Evolutionary conservation across 2,113 vertebrate genomes (phyloP), one percentile per base, ranked within the genome.

Genomic region (Sorex fumeus): DNA sequence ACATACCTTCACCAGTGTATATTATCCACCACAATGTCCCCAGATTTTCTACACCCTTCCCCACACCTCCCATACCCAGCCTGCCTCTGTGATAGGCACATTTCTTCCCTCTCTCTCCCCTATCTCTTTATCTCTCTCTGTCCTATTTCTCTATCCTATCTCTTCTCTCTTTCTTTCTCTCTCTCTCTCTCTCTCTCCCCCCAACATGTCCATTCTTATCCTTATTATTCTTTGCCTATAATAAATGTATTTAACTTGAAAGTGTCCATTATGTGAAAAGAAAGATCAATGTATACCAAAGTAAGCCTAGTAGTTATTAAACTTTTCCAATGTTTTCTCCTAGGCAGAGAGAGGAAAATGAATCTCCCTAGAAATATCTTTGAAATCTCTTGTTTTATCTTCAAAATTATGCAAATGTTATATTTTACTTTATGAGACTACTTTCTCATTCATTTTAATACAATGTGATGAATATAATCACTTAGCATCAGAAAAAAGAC

Each of bases 361-460:
- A 34, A 4, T 60, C 28, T 82, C 74, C 47, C 32, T 67, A 60
- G 13, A 93, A 88, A 40, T 81, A 77, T 91, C 19, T 92, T 64
- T 83, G 71, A 75, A 71, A 25, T 79, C 21, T 88, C 40, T 75
- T 82, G n/a, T 88, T 79, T 93, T 74, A 62, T 81, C 15, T 72
- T 76, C 30, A 91, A 90, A 78, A 64, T 88, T 88, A 83, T 84
- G 43, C 50, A 93, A 94, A 72, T 13, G 1, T 15, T 92, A 12
- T 67, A 57, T 21, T 84, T 92, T 87, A 71, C 28, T 67, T 21
- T 30, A 40, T 32, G 74, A 84, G 40, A 2, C 40, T 72, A 2
- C 40, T 72, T 75, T 62, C 11, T 82, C 87, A 57, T 45, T 91
- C 40, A 84, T 84, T 86, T 93, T 62, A 94, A 76, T 84, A 91